phyloP scores from a whole-genome alignment of 2,797 vertebrate species.

The Synanceia verrucosa region DNA sequence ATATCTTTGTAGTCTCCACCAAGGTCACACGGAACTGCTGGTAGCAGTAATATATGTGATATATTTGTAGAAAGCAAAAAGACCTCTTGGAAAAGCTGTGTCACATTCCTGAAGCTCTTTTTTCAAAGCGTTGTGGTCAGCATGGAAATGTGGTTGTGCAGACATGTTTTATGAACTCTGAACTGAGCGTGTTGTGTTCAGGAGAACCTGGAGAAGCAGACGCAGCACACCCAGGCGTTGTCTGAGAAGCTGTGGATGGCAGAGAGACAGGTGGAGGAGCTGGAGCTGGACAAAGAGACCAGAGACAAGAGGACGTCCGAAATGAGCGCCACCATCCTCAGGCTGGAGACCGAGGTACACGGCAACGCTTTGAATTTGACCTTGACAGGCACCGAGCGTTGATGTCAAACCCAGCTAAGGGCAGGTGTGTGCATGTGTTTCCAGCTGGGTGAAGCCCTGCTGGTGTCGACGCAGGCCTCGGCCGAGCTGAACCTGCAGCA shows the following conservation, averaged over 20 bases:
- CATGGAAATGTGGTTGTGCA: too few relatives aligned
- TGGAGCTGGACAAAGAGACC: constrained; percentile 66
- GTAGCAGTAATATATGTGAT: too few relatives aligned
- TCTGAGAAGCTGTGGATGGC: constrained; percentile 82
- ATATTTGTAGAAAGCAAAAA: too few relatives aligned
- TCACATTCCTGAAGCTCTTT: too few relatives aligned
- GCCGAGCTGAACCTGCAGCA: constrained; percentile 78
- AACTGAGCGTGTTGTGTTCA: constrained; percentile 39
- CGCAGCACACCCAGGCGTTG: constrained; percentile 67
- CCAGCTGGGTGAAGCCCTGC: constrained; percentile 77
- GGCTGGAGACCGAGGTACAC: constrained; percentile 80
- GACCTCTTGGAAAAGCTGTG: too few relatives aligned
- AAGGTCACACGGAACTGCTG: background rate
- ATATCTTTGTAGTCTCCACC: background rate
- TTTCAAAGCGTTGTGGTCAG: too few relatives aligned
- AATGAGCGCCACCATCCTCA: constrained; percentile 63
- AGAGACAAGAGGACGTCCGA: constrained; percentile 74
- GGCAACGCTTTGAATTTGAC: background rate
- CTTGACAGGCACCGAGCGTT: background rate
- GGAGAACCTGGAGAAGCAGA: constrained; percentile 83
- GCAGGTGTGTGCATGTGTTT: constrained; percentile 14
- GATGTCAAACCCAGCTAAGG: background rate
- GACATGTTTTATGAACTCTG: too few relatives aligned
- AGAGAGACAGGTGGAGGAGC: constrained; percentile 80
- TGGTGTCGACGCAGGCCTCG: constrained; percentile 51